Evolutionary conservation across 2,888 invertebrate genomes (phyloP).

Genomic region (Tricholauxania praeusta): DNA sequence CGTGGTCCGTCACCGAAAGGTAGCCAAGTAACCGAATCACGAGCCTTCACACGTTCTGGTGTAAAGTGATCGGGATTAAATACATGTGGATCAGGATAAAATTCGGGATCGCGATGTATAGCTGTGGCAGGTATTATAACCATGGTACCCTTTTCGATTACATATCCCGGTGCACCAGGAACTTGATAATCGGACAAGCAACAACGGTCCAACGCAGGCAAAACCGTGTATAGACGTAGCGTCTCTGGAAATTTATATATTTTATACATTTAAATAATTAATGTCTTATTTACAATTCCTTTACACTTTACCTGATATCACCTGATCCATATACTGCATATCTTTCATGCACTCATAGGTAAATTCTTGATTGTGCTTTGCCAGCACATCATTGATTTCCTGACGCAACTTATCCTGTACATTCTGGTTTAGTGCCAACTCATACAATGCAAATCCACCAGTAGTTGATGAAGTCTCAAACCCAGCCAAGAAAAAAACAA

Average conservation of each 20-base stretch:
- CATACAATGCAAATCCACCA: slow-evolving; percentile 69
- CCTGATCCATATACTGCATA: slow-evolving; percentile 69
- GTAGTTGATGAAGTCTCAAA: slow-evolving; percentile 71
- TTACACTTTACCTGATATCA: slow-evolving; percentile 65
- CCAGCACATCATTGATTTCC: slow-evolving; percentile 66
- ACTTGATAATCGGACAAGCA: slow-evolving; percentile 61
- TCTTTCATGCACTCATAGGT: slow-evolving; percentile 64
- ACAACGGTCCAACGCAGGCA: slow-evolving; percentile 68
- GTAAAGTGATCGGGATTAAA: slow-evolving; percentile 75
- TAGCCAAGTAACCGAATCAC: slow-evolving; percentile 66
- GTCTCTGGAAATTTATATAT: slow-evolving; percentile 67
- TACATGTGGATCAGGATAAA: slow-evolving; percentile 71
- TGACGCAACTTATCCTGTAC: slow-evolving; percentile 67
- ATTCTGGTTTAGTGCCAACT: slow-evolving; percentile 68
- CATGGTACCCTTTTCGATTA: slow-evolving; percentile 66
- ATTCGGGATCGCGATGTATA: slow-evolving; percentile 70
- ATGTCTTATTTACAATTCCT: not conserved
- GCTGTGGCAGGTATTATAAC: slow-evolving; percentile 63
- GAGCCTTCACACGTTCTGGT: slow-evolving; percentile 69
- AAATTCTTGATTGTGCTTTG: slow-evolving; percentile 62
- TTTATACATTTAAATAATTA: not conserved
- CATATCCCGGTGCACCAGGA: slow-evolving; percentile 68
- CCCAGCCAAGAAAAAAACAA: slow-evolving; percentile 71
- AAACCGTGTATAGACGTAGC: slow-evolving; percentile 71
- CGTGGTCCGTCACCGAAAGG: slow-evolving; percentile 64